Conservation (phyloP, 1,140 invertebrate species). For the Trypoxylus dichotomus region DNA sequence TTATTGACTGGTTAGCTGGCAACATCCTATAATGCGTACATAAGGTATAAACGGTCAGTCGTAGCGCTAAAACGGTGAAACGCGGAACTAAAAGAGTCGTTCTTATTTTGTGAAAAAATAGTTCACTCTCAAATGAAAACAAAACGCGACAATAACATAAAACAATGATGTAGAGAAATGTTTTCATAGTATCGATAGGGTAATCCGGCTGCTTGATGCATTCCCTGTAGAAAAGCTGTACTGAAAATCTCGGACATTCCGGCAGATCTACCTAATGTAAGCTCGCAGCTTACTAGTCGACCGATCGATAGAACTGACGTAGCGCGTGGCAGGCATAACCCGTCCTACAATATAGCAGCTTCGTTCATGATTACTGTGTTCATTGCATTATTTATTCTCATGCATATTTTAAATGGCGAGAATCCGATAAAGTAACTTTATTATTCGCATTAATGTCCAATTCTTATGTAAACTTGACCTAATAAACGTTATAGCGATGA, state of each 20-base stretch:
- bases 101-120: not conserved
- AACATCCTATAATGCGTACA: not conserved
- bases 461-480: too few relatives aligned
- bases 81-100: conserved; percentile 27
- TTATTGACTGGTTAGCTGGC: not conserved
- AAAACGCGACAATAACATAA: not conserved
- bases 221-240: not conserved
- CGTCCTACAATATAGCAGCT: not conserved
- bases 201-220: not conserved
- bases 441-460: too few relatives aligned
- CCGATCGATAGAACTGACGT: conserved; percentile 9
- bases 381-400: too few relatives aligned
- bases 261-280: not conserved
- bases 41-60: not conserved
- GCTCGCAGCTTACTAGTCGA: not conserved
- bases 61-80: conserved; percentile 4
- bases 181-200: not conserved
- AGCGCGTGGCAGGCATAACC: not conserved
- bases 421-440: not conserved
- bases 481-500: not conserved
- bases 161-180: not conserved
- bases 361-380: not conserved
- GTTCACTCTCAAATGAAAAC: not conserved
- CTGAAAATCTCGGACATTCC: not conserved
- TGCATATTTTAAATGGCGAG: not conserved